Evolutionary conservation across 2,888 invertebrate genomes (phyloP).

Genomic region (Tinea pellionella): DNA sequence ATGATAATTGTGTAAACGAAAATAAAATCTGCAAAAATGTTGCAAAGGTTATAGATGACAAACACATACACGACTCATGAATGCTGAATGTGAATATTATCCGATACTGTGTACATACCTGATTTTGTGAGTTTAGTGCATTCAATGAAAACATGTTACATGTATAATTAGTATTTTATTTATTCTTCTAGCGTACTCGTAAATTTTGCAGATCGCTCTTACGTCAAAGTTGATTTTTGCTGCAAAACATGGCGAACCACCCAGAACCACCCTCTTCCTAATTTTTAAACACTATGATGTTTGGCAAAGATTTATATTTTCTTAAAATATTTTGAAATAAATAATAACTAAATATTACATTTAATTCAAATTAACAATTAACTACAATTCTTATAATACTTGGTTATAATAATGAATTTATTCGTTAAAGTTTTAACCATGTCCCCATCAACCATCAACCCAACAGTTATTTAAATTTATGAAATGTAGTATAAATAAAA

Average conservation of each 20-base stretch:
- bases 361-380: too few species aligned
- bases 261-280: conserved; percentile 19
- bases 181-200: conserved; percentile 59
- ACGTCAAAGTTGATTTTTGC: conserved; percentile 53
- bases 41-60: conserved; percentile 49
- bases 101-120: conserved; percentile 33
- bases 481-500: too few species aligned
- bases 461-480: too few species aligned
- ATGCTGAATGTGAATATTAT: neutral
- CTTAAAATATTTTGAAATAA: too few species aligned
- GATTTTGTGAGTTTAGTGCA: conserved; percentile 65
- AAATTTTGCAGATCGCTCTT: conserved; percentile 63
- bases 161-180: conserved; percentile 50
- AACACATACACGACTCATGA: conserved; percentile 21
- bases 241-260: conserved; percentile 35
- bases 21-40: conserved; percentile 55
- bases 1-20: conserved; percentile 61
- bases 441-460: too few species aligned
- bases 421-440: too few species aligned
- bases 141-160: conserved; percentile 71
- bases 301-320: neutral
- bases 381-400: too few species aligned
- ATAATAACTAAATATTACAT: too few species aligned
- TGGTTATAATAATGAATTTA: too few species aligned
- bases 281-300: conserved; percentile 1